phyloP scores from a whole-genome alignment of 2,888 invertebrate species.

The Artemia sp. region DNA sequence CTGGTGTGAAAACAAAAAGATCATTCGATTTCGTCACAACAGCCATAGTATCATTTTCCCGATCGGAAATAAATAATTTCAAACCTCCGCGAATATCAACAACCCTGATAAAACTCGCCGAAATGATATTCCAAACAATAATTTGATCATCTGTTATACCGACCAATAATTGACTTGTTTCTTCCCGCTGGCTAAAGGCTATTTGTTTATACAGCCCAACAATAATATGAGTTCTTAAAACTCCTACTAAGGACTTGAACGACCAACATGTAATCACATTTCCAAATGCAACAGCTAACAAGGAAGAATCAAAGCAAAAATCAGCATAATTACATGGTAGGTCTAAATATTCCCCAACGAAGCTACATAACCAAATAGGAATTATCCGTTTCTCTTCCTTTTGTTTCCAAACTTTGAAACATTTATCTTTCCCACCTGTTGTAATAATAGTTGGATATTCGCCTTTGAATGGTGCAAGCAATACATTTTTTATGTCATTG shows the following conservation, averaged over 20 bases:
- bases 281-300: conserved; percentile 51
- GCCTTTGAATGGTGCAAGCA: conserved; percentile 40
- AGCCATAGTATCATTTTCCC: conserved; percentile 4
- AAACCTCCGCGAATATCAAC: not conserved
- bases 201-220: not conserved
- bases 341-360: conserved; percentile 44
- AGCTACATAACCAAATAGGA: conserved; percentile 47
- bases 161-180: not conserved
- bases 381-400: conserved; percentile 38
- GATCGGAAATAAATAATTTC: not conserved
- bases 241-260: not conserved
- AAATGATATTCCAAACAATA: conserved; percentile 7
- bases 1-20: not conserved
- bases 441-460: conserved; percentile 39
- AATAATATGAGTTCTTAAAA: not conserved
- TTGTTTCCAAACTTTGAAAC: conserved; percentile 52
- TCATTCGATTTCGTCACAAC: not conserved
- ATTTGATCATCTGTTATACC: conserved; percentile 6
- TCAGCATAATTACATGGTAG: conserved; percentile 40
- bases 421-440: conserved; percentile 47
- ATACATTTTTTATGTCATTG: conserved; percentile 40
- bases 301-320: conserved; percentile 58
- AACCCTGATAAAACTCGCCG: not conserved
- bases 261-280: conserved; percentile 48
- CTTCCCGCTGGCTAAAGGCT: not conserved